Evolutionary conservation across 1,140 invertebrate genomes (phyloP).

Genomic region (Homarus americanus): DNA sequence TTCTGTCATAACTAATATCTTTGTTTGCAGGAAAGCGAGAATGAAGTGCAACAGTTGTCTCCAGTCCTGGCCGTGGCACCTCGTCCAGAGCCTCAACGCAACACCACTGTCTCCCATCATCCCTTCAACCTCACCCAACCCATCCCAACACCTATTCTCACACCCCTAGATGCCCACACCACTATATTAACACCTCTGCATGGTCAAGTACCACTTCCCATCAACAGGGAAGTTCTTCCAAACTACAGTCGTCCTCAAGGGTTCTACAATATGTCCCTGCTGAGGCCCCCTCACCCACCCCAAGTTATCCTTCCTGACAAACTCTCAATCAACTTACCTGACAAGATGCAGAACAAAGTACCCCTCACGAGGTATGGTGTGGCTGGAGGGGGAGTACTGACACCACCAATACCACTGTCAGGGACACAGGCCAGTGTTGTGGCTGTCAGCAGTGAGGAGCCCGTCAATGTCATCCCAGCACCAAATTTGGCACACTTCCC

Average conservation of each 20-base stretch:
- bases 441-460: slow-evolving; percentile 56
- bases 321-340: background rate
- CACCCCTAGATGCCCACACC: slow-evolving; percentile 13
- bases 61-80: slow-evolving; percentile 8
- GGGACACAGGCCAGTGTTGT: background rate
- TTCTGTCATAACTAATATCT: too few species aligned
- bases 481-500: slow-evolving; percentile 12
- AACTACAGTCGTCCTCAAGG: background rate
- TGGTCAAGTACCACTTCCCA: slow-evolving; percentile 5
- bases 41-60: slow-evolving; percentile 12
- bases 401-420: background rate
- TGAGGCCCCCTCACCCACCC: background rate
- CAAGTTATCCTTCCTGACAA: background rate
- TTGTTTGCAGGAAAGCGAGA: background rate
- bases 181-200: background rate
- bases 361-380: background rate
- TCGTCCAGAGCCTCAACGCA: background rate
- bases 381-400: background rate
- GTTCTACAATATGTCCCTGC: background rate
- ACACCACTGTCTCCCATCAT: background rate
- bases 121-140: slow-evolving; percentile 25
- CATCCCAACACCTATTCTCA: background rate
- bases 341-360: background rate
- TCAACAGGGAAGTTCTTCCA: background rate
- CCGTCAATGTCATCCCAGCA: slow-evolving; percentile 60